Base-by-base conservation (phyloP, 2,113 vertebrate species). In the Petroica traversi region DNA sequence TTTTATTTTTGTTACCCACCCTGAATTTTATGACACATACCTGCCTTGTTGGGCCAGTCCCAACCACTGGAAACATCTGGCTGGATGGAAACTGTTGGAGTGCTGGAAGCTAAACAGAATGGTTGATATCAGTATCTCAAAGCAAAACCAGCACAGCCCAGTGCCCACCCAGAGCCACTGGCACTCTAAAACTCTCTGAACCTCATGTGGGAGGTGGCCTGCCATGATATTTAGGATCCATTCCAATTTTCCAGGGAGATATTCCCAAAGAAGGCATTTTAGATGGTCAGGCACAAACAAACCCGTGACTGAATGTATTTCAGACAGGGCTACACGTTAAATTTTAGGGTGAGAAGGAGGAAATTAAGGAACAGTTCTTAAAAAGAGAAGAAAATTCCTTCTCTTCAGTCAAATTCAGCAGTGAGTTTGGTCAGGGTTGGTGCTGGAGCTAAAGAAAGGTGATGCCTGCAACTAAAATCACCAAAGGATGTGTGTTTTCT, bases 71-170 rank as follows among this genome's bases (percentile, higher is more conserved):
- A 98, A 93, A 99, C 95, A 83, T 99, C 99, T 92, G 98, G 98
- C 81, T 99, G 99, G 96, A 99, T 99, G 95, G 99, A 99, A 93
- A 99, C 99, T 0, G 98, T 98, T 41, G 99, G 99, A 28, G 98
- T 98, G 92, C 97, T 95, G 3, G 99, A 98, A 40, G 98, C 95
- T 97, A 82, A n/a, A 33, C 46, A 80, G 93, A 94, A 89, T 1
- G 17, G 28, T 48, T 41, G 36, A 4, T 20, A 6, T 91, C 72
- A 95, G 38, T 24, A 40, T 16, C 61, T 91, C 43, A 36, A 6
- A 85, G 19, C 49, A 88, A 76, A 82, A 17, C 5, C 71, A 90
- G 51, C 34, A n/a, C 0, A 31, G 63, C 11, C 41, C 62, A 88
- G 28, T 1, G 7, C 4, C 36, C 80, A 19, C 18, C 29, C 61